Evolutionary conservation across 2,888 invertebrate genomes (phyloP).

Genomic region (Drosophila buzzatii): DNA sequence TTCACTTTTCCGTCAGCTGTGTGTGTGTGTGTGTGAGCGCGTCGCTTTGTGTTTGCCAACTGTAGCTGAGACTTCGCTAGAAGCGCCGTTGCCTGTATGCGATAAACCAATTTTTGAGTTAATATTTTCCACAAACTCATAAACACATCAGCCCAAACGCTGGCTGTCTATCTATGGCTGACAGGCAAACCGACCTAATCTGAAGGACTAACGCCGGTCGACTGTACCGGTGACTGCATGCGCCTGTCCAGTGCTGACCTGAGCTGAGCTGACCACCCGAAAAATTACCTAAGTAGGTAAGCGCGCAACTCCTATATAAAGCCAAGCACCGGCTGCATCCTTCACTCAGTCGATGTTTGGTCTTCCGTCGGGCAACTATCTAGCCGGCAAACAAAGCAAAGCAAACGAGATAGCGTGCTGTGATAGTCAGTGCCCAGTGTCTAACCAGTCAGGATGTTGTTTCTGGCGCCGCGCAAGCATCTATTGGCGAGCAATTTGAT

Average conservation of each 20-base stretch:
- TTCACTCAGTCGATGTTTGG: slow-evolving; percentile 62
- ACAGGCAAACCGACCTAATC: slow-evolving; percentile 60
- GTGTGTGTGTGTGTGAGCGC: slow-evolving; percentile 21
- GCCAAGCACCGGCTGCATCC: not conserved
- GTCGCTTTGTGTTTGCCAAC: slow-evolving; percentile 24
- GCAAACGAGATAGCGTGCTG: slow-evolving; percentile 24
- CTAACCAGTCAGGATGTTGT: slow-evolving; percentile 54
- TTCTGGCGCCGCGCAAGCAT: slow-evolving; percentile 76
- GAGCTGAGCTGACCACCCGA: slow-evolving; percentile 4
- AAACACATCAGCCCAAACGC: slow-evolving; percentile 48
- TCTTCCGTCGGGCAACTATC: slow-evolving; percentile 28
- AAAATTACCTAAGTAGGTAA: slow-evolving; percentile 36
- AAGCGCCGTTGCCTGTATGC: slow-evolving; percentile 29
- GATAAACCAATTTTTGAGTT: slow-evolving; percentile 42
- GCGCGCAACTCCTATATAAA: slow-evolving; percentile 37
- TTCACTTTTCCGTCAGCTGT: slow-evolving; percentile 48
- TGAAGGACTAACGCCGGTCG: slow-evolving; percentile 47
- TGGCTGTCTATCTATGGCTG: slow-evolving; percentile 1
- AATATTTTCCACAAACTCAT: slow-evolving; percentile 74
- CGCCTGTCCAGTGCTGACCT: slow-evolving; percentile 9
- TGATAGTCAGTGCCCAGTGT: slow-evolving; percentile 55
- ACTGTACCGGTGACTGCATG: slow-evolving; percentile 21
- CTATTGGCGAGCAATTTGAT: slow-evolving; percentile 75
- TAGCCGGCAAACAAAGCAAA: not conserved
- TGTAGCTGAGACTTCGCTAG: slow-evolving; percentile 38